Percentiles rank a stretch among this genome's conserved stretches.
Conservation (phyloP, 2,888 invertebrate genomes). For the Carterocephalus palaemon region DNA sequence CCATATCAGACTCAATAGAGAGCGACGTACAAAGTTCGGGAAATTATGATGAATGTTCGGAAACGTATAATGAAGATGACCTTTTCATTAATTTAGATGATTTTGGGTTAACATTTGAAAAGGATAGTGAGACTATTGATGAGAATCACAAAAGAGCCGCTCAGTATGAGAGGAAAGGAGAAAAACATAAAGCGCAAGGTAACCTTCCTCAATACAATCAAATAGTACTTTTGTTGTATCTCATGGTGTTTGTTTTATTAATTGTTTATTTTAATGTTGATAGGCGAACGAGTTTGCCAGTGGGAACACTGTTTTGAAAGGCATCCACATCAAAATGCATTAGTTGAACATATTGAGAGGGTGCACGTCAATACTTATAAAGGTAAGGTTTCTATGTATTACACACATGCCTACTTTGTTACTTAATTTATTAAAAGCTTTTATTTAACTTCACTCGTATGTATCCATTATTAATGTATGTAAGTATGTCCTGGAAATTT, state of each 20-base stretch:
- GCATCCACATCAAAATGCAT: conserved; percentile 87
- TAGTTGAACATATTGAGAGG: conserved; percentile 91
- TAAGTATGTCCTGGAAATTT: no score
- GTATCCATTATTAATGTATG: no score
- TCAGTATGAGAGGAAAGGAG: conserved; percentile 43
- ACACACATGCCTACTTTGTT: neutral
- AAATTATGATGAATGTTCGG: conserved; percentile 68
- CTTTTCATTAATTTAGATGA: conserved; percentile 70
- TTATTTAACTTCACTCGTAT: no score
- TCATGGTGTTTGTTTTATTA: neutral
- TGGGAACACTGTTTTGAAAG: conserved; percentile 92
- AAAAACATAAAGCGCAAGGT: conserved; percentile 63
- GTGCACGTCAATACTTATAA: conserved; percentile 92
- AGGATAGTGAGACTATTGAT: conserved; percentile 43
- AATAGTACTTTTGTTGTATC: neutral
- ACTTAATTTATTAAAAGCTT: no score
- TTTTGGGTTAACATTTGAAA: conserved; percentile 62
- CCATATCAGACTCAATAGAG: conserved; percentile 66
- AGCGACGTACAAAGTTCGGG: conserved; percentile 66
- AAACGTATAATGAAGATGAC: conserved; percentile 70
- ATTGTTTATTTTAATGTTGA: neutral
- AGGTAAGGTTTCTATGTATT: conserved; percentile 54
- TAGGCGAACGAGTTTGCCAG: conserved; percentile 81
- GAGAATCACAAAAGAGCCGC: conserved; percentile 35
- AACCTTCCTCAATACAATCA: conserved; percentile 18